Conservation (phyloP, 2,113 vertebrate genomes). For the Hylia prasina region DNA sequence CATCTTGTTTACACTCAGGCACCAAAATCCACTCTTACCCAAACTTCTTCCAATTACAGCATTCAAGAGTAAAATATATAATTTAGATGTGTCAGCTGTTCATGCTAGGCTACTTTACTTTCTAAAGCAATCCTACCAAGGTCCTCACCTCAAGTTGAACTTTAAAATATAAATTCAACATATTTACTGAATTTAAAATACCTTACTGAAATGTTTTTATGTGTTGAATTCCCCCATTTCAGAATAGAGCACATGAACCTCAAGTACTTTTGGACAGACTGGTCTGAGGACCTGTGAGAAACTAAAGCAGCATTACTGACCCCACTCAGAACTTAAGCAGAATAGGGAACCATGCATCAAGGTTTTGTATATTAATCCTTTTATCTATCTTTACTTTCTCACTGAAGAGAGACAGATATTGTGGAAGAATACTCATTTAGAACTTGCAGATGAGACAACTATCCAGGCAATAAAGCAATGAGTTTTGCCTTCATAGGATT, state of each 20-base stretch:
- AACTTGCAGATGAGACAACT: not conserved
- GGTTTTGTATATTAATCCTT: not conserved
- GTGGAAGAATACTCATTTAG: not conserved
- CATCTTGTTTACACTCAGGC: not conserved
- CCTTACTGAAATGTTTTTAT: not conserved
- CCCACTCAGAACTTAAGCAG: not conserved
- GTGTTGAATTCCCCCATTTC: not conserved
- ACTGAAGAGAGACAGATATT: not conserved
- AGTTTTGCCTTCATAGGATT: not conserved
- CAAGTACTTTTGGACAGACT: not conserved
- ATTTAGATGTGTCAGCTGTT: constrained; percentile 13
- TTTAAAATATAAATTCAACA: constrained; percentile 6
- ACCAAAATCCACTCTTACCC: not conserved
- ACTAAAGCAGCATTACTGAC: not conserved
- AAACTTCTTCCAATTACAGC: not conserved
- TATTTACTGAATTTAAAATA: not conserved
- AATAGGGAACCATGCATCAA: not conserved
- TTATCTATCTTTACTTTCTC: not conserved
- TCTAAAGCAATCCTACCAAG: not conserved
- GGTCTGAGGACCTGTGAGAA: not conserved
- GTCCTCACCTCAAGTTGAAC: not conserved
- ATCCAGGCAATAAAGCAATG: not conserved
- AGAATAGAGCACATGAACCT: not conserved
- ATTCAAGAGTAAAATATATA: not conserved
- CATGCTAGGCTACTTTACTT: not conserved